Base-by-base conservation (phyloP, 2,113 vertebrate genomes). In the Tautogolabrus adspersus region DNA sequence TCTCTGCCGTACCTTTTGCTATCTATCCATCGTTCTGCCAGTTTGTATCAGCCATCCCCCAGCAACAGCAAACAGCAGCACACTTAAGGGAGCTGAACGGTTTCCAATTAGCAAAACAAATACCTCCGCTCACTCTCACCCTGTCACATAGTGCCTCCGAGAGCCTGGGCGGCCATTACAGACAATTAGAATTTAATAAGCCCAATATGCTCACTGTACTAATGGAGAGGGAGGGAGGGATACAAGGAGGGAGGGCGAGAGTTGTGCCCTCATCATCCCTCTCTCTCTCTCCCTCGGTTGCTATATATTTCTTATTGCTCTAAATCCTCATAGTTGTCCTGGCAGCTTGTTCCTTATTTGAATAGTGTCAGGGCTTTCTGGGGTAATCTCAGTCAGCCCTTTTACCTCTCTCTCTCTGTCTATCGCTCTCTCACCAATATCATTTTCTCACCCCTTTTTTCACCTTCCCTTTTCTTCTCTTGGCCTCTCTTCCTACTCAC, bases 101-200 rank as follows among this genome's bases (percentile, higher is more conserved):
- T 91, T 90, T 93, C 91, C 89, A 93, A 93, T 93, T 93, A 92
- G 90, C 87, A 89, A 91, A 93, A 92, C 92, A 92, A 93, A 93
- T 91, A 93, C 86, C 87, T 85, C 76, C 60, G 76, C 87, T 88
- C 71, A 81, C 86, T 69, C 82, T 88, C 82, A 66, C 87, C 81
- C 69, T 87, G 86, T 87, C 90, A 87, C 87, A 86, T 57, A 37
- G 82, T 60, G 82, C 89, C 81, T 81, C 82, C 57, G 89, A 91
- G 88, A 88, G 83, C 86, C 82, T 74, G 86, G 81, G 84, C 69
- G 72, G 84, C 86, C 85, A 90, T 91, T 91, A 92, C 82, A 78
- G 81, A 86, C 88, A 87, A 93, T 93, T 92, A 93, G 84, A 91
- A 92, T 92, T 92, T 92, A 93, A 93, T 93, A 90, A 87, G 87